These are phyloP conservation scores for Macrocentrus cingulum DNA, from an alignment of 1,140 invertebrate species.

Conservation along the genomic window DNA sequence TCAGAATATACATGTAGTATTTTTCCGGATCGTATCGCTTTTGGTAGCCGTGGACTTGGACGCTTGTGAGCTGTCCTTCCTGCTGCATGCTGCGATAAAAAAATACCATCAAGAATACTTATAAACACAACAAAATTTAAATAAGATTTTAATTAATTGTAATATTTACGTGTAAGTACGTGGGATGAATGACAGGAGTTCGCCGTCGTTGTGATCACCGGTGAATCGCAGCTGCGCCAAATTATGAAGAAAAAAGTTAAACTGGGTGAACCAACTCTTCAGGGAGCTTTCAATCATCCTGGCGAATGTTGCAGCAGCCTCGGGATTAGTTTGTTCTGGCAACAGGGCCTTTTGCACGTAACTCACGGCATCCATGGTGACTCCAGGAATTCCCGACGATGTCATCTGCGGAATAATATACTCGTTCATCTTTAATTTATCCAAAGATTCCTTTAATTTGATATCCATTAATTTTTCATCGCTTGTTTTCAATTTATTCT, in stretches of 20 bases:
- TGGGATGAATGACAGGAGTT: slow-evolving; percentile 90
- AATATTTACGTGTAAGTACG: slow-evolving; percentile 90
- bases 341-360: slow-evolving; percentile 91
- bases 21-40: slow-evolving; percentile 97
- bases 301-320: slow-evolving; percentile 92
- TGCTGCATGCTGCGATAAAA: slow-evolving; percentile 70
- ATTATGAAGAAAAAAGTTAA: slow-evolving; percentile 98
- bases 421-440: slow-evolving; percentile 43
- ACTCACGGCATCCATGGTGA: slow-evolving; percentile 85
- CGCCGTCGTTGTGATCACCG: slow-evolving; percentile 79
- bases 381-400: slow-evolving; percentile 90
- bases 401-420: slow-evolving; percentile 76
- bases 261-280: slow-evolving; percentile 88
- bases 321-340: slow-evolving; percentile 86
- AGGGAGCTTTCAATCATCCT: slow-evolving; percentile 88
- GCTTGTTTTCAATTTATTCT: slow-evolving; percentile 11
- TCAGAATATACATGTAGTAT: slow-evolving; percentile 95
- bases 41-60: slow-evolving; percentile 86
- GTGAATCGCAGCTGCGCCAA: slow-evolving; percentile 91
- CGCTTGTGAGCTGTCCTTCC: slow-evolving; percentile 86
- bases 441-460: slow-evolving; percentile 37
- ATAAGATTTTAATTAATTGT: slow-evolving; percentile 16
- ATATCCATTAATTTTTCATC: slow-evolving; percentile 38
- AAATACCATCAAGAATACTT: neutral
- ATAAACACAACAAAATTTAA: slow-evolving; percentile 20